A percentile compares a stretch with the other conserved stretches of the same genome.
Conservation (phyloP, 2,113 vertebrate species). For the Zosterops lateralis region DNA sequence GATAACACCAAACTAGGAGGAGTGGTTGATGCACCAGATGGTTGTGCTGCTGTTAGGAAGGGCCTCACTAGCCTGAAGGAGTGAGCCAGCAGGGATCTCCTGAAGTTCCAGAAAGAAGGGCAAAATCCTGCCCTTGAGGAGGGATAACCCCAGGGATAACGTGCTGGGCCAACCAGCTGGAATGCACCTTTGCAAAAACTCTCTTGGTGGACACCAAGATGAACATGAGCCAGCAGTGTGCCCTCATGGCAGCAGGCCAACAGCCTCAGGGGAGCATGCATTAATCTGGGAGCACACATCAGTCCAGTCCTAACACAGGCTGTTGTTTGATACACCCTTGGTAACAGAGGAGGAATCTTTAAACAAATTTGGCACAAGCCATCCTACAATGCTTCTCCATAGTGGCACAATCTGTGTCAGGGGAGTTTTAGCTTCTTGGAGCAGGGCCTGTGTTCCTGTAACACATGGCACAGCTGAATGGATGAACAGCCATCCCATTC, state of each 20-base stretch:
- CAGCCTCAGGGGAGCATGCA: not conserved
- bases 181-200: not conserved
- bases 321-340: not conserved
- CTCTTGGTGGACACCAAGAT: not conserved
- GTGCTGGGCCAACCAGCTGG: not conserved
- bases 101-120: not conserved
- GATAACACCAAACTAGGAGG: not conserved
- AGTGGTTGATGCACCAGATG: not conserved
- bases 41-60: not conserved
- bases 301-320: not conserved
- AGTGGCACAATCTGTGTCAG: not conserved
- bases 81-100: not conserved
- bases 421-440: not conserved
- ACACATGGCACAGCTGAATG: not conserved
- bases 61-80: not conserved
- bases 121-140: not conserved
- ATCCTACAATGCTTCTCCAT: accelerated
- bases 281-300: not conserved
- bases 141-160: not conserved
- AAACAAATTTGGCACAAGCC: not conserved
- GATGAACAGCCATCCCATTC: not conserved
- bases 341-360: not conserved
- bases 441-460: not conserved
- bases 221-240: not conserved
- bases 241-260: not conserved